Base-by-base conservation (phyloP, 2,113 vertebrate species). In the Osmerus mordax region DNA sequence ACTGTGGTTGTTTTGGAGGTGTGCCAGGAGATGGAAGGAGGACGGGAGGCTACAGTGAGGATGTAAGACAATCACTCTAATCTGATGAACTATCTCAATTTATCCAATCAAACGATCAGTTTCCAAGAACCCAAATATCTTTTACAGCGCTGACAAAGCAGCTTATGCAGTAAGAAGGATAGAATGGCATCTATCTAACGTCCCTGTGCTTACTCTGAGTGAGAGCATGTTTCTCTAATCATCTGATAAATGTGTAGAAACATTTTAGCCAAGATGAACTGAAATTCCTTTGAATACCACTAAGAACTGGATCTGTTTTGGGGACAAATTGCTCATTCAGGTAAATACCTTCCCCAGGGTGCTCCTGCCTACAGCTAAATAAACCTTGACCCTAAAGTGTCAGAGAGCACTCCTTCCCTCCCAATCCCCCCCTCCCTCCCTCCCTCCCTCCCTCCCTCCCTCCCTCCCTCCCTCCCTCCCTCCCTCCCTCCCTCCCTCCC, bases 71-170 rank as follows among this genome's bases (percentile, higher is more conserved):
- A 47, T 47, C 41, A 47, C 41, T 47, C 41, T 47, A 11, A 47
- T 4, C 69, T 68, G 72, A 69, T 60, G 60, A 55, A 28, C 65
- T 55, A 80, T 72, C 70, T 52, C 21, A 69, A 32, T 28, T 78
- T 65, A 84, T 83, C 73, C 73, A 71, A 70, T 82, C 77, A 84
- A 75, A 12, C 69, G 64, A 68, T 56, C 6, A 52, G 14, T 56
- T 63, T 73, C 58, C 72, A 76, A 25, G 47, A 54, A 54, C 65
- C 70, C 54, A 14, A 60, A 32, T 75, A 64, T 41, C 68, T 54
- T 71, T 61, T 15, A 19, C 29, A 3, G 62, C 11, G 65, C 63
- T 56, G 5, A 51, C 62, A 36, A 58, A 67, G 64, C 51, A 47
- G 69, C 51, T 72, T 59, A 53, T 23, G 21, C 63, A 63, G 47